Evolutionary conservation across 1,140 invertebrate genomes (phyloP).

Genomic region (Drosophila chauvacae): DNA sequence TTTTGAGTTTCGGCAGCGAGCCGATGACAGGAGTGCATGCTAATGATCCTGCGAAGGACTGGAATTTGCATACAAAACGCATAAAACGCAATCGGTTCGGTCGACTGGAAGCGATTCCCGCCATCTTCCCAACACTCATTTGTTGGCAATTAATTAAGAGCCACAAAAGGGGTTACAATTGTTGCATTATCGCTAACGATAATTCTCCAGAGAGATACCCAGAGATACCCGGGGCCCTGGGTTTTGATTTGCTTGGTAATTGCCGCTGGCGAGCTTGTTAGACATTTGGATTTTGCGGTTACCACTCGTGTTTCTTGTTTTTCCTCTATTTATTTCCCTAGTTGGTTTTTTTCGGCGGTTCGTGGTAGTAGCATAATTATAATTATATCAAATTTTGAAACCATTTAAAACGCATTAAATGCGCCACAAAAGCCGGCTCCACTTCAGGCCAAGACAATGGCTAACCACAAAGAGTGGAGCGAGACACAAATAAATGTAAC

Average conservation of each 20-base stretch:
- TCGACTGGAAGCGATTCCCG: conserved; percentile 55
- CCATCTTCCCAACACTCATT: conserved; percentile 36
- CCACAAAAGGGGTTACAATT: conserved; percentile 61
- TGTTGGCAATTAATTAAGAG: conserved; percentile 70
- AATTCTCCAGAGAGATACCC: background rate
- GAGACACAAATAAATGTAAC: conserved; percentile 16
- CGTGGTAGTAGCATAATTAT: conserved; percentile 73
- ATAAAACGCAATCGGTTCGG: conserved; percentile 66
- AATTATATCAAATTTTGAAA: conserved; percentile 83
- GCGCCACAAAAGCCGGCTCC: conserved; percentile 53
- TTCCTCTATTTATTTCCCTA: conserved; percentile 61
- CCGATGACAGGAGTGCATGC: conserved; percentile 44
- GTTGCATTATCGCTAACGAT: conserved; percentile 66
- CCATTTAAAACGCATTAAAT: conserved; percentile 83
- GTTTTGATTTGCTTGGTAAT: conserved; percentile 39
- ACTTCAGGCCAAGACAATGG: conserved; percentile 47
- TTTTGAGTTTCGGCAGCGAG: conserved; percentile 27
- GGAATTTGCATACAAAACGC: conserved; percentile 78
- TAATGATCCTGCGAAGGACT: conserved; percentile 60
- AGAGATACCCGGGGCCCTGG: conserved; percentile 14
- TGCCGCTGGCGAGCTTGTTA: conserved; percentile 43
- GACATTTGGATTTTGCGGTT: conserved; percentile 56
- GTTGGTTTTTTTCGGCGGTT: conserved; percentile 40
- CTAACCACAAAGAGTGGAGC: conserved; percentile 30
- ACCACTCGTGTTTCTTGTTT: conserved; percentile 50